phyloP scores from a whole-genome alignment of 2,113 vertebrate species.

The Struthidea cinerea region DNA sequence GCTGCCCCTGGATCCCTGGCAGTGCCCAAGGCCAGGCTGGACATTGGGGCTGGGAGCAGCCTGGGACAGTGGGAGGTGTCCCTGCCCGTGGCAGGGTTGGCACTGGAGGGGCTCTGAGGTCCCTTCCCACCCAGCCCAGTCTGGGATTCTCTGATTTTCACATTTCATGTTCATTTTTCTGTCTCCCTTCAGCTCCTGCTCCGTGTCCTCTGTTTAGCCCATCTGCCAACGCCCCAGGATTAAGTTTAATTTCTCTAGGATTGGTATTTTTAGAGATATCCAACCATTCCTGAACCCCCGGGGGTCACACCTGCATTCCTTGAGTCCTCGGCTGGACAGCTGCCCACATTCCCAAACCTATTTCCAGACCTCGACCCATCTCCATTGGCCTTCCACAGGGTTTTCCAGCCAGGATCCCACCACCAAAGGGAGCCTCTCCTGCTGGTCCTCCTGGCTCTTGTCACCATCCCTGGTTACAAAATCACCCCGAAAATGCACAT shows the following conservation, averaged over 20 bases:
- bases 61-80: background rate
- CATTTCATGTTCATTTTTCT: background rate
- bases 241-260: background rate
- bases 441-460: background rate
- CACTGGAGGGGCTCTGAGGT: background rate
- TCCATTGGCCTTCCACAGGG: background rate
- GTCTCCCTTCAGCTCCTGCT: background rate
- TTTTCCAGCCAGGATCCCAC: background rate
- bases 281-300: background rate
- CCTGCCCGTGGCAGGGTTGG: background rate
- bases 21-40: background rate
- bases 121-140: background rate
- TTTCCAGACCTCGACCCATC: background rate
- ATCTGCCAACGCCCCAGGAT: background rate
- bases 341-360: fast-evolving
- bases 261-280: background rate
- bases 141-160: background rate
- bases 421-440: background rate
- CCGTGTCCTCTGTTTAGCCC: background rate
- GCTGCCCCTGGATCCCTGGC: background rate
- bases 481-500: fast-evolving
- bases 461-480: fast-evolving
- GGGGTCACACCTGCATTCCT: too few relatives aligned
- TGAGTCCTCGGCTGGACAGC: background rate
- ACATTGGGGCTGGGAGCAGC: background rate